A percentile compares a stretch with the other conserved stretches of the same genome.
Evolutionary conservation across 1,140 invertebrate genomes (phyloP).

Genomic region (Stegodyphus dumicola): DNA sequence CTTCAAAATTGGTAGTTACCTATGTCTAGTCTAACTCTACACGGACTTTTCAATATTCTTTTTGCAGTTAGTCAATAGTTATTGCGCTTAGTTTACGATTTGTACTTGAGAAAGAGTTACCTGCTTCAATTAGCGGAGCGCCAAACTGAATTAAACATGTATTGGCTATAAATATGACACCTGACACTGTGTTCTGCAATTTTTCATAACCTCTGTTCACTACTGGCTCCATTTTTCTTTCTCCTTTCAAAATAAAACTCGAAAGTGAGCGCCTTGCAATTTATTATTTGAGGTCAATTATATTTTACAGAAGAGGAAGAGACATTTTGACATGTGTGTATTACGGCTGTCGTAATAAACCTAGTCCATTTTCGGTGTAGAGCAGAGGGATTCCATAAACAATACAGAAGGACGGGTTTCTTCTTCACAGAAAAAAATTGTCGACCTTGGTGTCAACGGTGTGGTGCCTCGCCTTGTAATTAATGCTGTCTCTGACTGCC

Average conservation of each 20-base stretch:
- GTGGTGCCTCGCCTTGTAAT: constrained; percentile 20
- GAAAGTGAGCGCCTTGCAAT: neutral
- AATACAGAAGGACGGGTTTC: constrained; percentile 27
- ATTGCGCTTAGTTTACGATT: no score
- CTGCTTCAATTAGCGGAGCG: no score
- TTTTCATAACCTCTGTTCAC: neutral
- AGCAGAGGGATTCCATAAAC: constrained; percentile 31
- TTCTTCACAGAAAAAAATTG: neutral
- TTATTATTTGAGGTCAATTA: constrained; percentile 27
- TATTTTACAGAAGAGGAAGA: constrained; percentile 20
- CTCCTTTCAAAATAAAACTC: neutral
- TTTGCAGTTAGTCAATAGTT: no score
- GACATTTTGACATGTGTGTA: constrained; percentile 38
- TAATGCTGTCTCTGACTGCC: constrained; percentile 1
- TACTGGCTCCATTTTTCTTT: neutral
- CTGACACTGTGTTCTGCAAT: neutral
- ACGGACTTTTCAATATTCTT: no score
- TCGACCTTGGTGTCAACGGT: constrained; percentile 17
- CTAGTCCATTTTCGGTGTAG: constrained; percentile 33
- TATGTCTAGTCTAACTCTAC: no score
- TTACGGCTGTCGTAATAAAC: constrained; percentile 36
- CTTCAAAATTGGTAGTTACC: no score
- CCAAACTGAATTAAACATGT: no score
- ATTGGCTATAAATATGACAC: no score
- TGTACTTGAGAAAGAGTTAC: no score